Evolutionary conservation across 2,797 vertebrate species (phyloP).

Genomic region (Enteromius treurensis): DNA sequence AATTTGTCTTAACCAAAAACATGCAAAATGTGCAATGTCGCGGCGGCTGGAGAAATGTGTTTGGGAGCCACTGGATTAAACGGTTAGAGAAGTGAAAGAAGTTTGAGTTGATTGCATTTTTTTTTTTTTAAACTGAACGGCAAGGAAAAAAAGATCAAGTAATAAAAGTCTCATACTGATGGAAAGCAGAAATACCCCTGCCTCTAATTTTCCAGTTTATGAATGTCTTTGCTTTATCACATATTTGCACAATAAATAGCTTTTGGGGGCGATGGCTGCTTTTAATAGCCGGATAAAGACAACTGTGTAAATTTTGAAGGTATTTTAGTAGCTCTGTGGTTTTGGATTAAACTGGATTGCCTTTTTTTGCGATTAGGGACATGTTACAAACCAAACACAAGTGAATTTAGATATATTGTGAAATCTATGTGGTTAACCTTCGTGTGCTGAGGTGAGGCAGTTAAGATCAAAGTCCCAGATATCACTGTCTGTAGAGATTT

Average conservation of each 20-base stretch:
- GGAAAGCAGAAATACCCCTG: constrained; percentile 32
- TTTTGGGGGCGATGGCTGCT: not conserved
- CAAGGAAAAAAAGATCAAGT: not conserved
- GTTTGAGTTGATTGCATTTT: too few relatives aligned
- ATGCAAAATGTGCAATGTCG: not conserved
- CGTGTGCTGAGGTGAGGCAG: not conserved
- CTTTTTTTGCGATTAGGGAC: not conserved
- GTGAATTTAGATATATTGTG: not conserved
- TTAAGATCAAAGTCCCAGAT: constrained; percentile 9
- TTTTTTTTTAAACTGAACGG: too few relatives aligned
- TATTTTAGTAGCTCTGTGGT: not conserved
- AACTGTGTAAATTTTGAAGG: not conserved
- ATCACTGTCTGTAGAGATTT: not conserved
- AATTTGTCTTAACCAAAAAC: not conserved
- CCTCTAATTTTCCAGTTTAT: constrained; percentile 31
- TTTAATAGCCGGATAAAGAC: not conserved
- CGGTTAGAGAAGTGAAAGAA: not conserved
- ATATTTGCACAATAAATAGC: not conserved
- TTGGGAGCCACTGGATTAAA: not conserved
- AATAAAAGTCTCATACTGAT: constrained; percentile 31
- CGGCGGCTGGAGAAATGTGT: not conserved
- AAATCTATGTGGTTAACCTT: constrained; percentile 21
- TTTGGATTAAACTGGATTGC: not conserved
- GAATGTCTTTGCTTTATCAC: constrained; percentile 13
- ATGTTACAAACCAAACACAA: not conserved